These are phyloP conservation scores for Nebria ingens DNA, from an alignment of 1,140 invertebrate genomes.

Conservation along the genomic window DNA sequence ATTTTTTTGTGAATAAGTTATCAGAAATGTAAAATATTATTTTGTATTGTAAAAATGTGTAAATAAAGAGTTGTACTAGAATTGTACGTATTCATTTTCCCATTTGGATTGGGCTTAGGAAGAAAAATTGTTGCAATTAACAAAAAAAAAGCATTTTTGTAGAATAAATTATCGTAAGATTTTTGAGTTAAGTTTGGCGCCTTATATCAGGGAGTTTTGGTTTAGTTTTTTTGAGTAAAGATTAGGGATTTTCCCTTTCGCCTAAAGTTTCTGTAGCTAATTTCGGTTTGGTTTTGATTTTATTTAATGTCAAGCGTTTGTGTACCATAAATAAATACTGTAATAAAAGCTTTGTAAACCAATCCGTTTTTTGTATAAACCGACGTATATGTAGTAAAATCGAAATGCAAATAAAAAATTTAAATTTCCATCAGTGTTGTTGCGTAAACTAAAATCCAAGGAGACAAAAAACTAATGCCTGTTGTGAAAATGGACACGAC, in stretches of 20 bases:
- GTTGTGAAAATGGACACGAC: constrained; percentile 27
- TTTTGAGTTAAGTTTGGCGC: neutral
- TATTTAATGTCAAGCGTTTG: constrained; percentile 7
- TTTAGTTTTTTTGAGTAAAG: neutral
- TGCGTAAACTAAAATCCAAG: neutral
- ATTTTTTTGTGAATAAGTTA: constrained; percentile 39
- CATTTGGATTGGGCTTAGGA: neutral
- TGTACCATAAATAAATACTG: constrained; percentile 1
- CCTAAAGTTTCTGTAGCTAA: neutral
- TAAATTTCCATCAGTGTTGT: neutral
- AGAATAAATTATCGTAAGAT: too few species aligned
- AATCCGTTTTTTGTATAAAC: neutral
- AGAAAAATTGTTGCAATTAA: neutral
- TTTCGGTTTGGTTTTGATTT: constrained; percentile 4
- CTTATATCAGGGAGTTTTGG: neutral
- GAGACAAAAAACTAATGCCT: constrained; percentile 9
- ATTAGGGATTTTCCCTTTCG: neutral
- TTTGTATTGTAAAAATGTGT: neutral
- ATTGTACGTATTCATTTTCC: neutral
- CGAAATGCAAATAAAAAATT: neutral
- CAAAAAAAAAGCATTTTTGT: neutral
- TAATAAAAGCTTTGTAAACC: neutral
- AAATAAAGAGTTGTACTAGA: neutral
- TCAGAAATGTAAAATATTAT: neutral
- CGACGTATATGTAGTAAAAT: neutral